Conservation (phyloP, 2,797 vertebrate species). For the Mionectes olivaceus region DNA sequence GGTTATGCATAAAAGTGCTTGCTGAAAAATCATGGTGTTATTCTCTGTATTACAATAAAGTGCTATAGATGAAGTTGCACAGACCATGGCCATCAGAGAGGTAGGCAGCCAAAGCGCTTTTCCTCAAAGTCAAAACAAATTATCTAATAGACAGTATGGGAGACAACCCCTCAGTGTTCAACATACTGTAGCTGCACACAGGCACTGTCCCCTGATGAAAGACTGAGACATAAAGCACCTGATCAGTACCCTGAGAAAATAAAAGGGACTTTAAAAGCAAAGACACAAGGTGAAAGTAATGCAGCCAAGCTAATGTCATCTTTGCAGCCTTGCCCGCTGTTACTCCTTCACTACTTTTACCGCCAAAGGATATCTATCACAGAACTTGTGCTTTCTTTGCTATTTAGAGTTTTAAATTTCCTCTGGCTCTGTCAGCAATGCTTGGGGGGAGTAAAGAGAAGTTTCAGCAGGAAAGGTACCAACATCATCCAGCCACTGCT, state of each 20-base stretch:
- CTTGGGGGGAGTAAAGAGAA: neutral
- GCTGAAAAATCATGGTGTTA: neutral
- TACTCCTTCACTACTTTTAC: neutral
- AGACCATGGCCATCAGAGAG: neutral
- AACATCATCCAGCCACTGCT: neutral
- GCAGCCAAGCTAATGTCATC: neutral
- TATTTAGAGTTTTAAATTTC: neutral
- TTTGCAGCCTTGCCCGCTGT: neutral
- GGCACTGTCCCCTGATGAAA: neutral
- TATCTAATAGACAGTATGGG: accelerated
- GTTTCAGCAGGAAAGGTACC: neutral
- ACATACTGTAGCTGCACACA: neutral
- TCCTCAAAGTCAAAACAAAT: neutral
- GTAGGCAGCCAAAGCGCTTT: neutral
- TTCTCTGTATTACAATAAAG: neutral
- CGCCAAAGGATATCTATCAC: neutral
- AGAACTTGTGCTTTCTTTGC: neutral
- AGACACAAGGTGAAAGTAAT: neutral
- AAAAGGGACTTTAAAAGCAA: neutral
- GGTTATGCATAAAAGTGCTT: neutral
- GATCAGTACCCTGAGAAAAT: neutral
- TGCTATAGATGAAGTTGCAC: neutral
- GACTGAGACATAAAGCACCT: neutral
- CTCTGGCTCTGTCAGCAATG: neutral
- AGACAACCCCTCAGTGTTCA: neutral